A percentile compares a stretch with the other conserved stretches of the same genome.
These are phyloP conservation scores for Pachyuromys duprasi DNA, from an alignment of 2,797 vertebrate genomes.

Conservation along the genomic window DNA sequence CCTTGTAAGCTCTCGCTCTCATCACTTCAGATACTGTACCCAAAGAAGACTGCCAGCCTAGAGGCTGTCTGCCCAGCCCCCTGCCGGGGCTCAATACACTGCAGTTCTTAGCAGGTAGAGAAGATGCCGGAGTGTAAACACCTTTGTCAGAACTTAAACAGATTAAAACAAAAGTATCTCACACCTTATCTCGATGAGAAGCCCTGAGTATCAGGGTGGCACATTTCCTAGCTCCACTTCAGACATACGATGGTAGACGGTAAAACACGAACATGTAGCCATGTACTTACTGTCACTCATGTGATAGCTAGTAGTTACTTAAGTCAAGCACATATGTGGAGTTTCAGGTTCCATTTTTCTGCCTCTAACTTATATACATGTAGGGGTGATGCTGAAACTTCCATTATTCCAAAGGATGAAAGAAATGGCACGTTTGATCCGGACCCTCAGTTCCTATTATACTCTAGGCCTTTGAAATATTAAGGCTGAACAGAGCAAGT, in stretches of 20 bases:
- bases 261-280: background rate
- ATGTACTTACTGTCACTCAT: background rate
- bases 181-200: background rate
- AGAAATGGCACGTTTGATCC: constrained; percentile 47
- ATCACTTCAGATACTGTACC: background rate
- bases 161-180: background rate
- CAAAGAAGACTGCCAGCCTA: background rate
- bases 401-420: constrained; percentile 41
- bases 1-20: constrained; percentile 34
- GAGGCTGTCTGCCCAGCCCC: background rate
- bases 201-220: constrained; percentile 52
- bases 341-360: constrained; percentile 58
- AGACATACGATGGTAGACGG: background rate
- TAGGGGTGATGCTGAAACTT: constrained; percentile 19
- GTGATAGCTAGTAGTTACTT: background rate
- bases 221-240: constrained; percentile 6
- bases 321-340: constrained; percentile 11
- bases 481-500: constrained; percentile 64
- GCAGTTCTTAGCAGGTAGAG: background rate
- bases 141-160: constrained; percentile 44
- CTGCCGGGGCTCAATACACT: background rate
- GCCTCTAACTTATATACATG: background rate
- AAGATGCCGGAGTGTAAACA: background rate
- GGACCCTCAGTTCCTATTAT: constrained; percentile 67
- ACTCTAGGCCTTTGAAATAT: constrained; percentile 66